Conservation (phyloP, 2,888 invertebrate species). For the Drosophila suboccidentalis region DNA sequence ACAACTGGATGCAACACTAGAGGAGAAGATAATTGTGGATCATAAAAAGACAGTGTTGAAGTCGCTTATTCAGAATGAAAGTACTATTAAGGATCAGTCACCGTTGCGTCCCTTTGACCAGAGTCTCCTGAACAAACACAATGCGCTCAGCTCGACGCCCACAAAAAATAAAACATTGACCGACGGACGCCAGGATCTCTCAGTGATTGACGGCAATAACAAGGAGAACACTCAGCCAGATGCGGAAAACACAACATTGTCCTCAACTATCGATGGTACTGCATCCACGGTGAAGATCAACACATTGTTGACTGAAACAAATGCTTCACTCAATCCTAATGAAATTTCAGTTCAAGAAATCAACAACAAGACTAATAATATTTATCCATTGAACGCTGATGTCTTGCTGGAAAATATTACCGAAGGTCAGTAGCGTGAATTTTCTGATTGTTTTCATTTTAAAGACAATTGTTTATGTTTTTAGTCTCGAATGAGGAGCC, state of each 20-base stretch:
- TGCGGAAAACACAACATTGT: constrained; percentile 54
- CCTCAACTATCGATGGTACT: constrained; percentile 62
- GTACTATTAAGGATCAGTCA: constrained; percentile 42
- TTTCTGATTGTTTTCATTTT: background rate
- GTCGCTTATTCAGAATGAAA: constrained; percentile 34
- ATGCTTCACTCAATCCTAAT: constrained; percentile 43
- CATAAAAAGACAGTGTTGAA: constrained; percentile 28
- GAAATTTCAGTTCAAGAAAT: constrained; percentile 51
- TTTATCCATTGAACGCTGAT: constrained; percentile 63
- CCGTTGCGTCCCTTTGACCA: constrained; percentile 72
- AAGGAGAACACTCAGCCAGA: constrained; percentile 77
- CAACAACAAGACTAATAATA: constrained; percentile 44
- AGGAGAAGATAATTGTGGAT: constrained; percentile 41
- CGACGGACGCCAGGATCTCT: constrained; percentile 6
- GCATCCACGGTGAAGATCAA: constrained; percentile 68
- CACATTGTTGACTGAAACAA: constrained; percentile 41
- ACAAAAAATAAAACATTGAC: constrained; percentile 54
- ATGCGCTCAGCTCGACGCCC: constrained; percentile 80
- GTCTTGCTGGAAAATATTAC: constrained; percentile 67
- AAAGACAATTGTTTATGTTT: background rate
- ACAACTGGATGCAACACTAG: constrained; percentile 64
- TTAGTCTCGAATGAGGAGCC: constrained; percentile 63
- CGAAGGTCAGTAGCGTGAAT: constrained; percentile 45
- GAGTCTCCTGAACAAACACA: constrained; percentile 76
- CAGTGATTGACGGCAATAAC: constrained; percentile 37